Evolutionary conservation across 64 coral and sea anemone genomes (phyloP).

Genomic region (Porites lutea): DNA sequence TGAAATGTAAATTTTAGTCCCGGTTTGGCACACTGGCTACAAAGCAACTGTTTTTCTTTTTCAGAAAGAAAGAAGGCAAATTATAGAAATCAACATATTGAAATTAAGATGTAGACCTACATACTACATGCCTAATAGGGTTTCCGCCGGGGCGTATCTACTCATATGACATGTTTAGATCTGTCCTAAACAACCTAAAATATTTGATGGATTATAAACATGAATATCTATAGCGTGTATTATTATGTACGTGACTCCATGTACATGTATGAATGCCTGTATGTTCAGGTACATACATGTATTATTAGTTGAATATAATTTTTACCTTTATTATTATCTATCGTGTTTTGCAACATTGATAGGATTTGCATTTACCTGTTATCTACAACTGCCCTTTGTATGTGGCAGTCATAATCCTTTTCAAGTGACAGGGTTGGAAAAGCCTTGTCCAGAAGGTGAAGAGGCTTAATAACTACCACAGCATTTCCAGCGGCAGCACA

Average conservation of each 20-base stretch:
- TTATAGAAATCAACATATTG: not conserved
- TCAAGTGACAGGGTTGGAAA: not conserved
- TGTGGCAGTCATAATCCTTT: conserved; percentile 6
- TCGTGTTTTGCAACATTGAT: too few species aligned
- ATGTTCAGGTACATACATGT: too few species aligned
- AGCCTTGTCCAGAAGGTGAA: not conserved
- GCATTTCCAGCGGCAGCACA: not conserved
- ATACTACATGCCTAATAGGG: not conserved
- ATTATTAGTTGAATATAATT: too few species aligned
- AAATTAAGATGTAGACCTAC: not conserved
- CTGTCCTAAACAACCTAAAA: too few species aligned
- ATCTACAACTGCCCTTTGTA: not conserved
- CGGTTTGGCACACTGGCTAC: not conserved
- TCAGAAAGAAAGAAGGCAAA: conserved; percentile 1
- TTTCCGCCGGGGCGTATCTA: not conserved
- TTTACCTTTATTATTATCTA: too few species aligned
- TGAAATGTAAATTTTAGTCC: not conserved
- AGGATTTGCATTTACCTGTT: not conserved
- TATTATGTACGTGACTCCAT: too few species aligned
- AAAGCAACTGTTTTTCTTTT: not conserved
- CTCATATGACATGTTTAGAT: not conserved
- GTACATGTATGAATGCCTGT: too few species aligned
- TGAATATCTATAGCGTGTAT: too few species aligned
- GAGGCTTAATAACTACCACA: conserved; percentile 6
- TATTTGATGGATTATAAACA: too few species aligned